Conservation (phyloP, 30 jellyfish, hydroid and myxozoan genomes). For the Aurelia aurita region DNA sequence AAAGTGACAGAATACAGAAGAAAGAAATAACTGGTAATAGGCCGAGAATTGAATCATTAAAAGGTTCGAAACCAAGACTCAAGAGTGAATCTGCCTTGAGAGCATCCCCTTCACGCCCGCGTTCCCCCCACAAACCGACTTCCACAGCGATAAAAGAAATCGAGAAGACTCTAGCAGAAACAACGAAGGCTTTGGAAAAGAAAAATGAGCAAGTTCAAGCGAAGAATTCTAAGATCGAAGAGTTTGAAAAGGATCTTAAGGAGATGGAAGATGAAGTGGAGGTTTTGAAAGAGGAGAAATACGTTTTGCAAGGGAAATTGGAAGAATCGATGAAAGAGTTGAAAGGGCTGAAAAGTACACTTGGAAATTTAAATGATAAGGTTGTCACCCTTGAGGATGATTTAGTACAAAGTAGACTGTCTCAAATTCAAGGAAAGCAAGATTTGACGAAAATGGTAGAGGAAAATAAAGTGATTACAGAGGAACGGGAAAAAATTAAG, state of each 20-base stretch:
- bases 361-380: too few species aligned
- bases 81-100: constrained; percentile 1
- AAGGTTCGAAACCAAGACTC: constrained; percentile 16
- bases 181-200: constrained; percentile 31
- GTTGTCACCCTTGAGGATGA: too few species aligned
- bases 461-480: background rate
- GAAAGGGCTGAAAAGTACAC: constrained; percentile 7
- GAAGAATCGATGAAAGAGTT: constrained; percentile 11
- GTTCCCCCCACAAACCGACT: constrained; percentile 40
- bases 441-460: background rate
- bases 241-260: background rate
- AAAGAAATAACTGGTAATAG: background rate
- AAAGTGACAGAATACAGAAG: background rate
- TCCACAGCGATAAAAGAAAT: constrained; percentile 16
- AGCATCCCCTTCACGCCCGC: constrained; percentile 14
- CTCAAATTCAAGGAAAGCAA: too few species aligned
- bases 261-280: constrained; percentile 42
- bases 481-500: background rate
- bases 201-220: constrained; percentile 39
- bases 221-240: constrained; percentile 16
- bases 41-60: constrained; percentile 1
- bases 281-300: constrained; percentile 8
- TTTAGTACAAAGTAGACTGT: too few species aligned
- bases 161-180: constrained; percentile 33
- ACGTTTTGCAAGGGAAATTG: background rate